phyloP scores from a whole-genome alignment of 2,888 invertebrate species.

The Synergus laeviventris region DNA sequence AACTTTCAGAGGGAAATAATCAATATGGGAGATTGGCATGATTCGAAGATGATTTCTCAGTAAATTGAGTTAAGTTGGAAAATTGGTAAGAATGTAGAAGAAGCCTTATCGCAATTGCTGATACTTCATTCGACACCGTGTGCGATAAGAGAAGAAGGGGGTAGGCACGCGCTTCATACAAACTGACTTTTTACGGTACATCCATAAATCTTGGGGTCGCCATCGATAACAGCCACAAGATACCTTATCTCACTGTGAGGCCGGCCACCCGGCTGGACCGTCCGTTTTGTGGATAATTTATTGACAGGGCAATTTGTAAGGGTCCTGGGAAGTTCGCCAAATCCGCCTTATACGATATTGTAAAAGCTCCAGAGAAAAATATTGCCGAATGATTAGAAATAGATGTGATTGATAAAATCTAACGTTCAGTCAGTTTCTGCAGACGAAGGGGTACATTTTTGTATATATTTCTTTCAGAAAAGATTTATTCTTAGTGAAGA shows the following conservation, averaged over 20 bases:
- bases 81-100: conserved; percentile 42
- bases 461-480: background rate
- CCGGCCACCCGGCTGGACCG: conserved; percentile 57
- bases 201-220: conserved; percentile 71
- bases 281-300: conserved; percentile 69
- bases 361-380: conserved; percentile 23
- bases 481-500: background rate
- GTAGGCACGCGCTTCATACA: conserved; percentile 53
- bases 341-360: conserved; percentile 23
- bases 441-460: background rate
- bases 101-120: conserved; percentile 52
- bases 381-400: conserved; percentile 10
- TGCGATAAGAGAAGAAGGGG: conserved; percentile 49
- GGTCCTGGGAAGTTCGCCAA: conserved; percentile 56
- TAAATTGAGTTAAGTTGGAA: background rate
- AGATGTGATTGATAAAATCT: background rate
- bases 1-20: background rate
- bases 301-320: conserved; percentile 67
- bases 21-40: background rate
- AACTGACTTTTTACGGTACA: conserved; percentile 60
- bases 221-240: conserved; percentile 72
- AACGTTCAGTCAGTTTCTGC: background rate
- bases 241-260: conserved; percentile 64
- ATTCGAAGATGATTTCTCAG: background rate
- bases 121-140: conserved; percentile 54